Percentiles rank a stretch among this genome's conserved stretches.
Evolutionary conservation across 1,140 invertebrate species (phyloP).

Genomic region (Drosophila bipectinata): DNA sequence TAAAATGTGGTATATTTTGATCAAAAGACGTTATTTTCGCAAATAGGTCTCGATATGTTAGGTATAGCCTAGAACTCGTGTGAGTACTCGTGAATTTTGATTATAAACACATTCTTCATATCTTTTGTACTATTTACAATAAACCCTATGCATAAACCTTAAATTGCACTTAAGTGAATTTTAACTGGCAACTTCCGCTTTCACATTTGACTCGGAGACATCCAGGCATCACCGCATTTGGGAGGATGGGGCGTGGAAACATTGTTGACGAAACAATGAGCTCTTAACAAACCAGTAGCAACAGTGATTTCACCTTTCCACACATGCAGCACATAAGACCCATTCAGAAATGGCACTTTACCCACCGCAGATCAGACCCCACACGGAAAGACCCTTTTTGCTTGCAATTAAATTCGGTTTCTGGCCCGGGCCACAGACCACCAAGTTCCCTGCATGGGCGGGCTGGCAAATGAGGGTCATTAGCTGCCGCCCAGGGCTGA

Average conservation of each 20-base stretch:
- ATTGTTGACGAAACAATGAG: constrained; percentile 75
- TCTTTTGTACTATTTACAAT: neutral
- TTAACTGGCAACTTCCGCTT: constrained; percentile 66
- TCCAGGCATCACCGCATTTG: constrained; percentile 27
- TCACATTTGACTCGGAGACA: constrained; percentile 26
- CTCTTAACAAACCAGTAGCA: constrained; percentile 71
- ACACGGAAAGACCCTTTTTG: constrained; percentile 41
- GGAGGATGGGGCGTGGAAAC: constrained; percentile 25
- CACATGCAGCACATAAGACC: constrained; percentile 34
- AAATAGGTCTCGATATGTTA: too few species aligned
- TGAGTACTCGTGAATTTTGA: neutral
- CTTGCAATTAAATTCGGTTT: constrained; percentile 63
- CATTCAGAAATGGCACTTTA: constrained; percentile 20
- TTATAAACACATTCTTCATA: neutral
- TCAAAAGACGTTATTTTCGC: too few species aligned
- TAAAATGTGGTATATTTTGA: too few species aligned
- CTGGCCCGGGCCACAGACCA: constrained; percentile 2
- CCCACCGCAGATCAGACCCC: constrained; percentile 52
- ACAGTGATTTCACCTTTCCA: constrained; percentile 70
- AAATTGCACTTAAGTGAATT: constrained; percentile 75
- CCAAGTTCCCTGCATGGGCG: constrained; percentile 2
- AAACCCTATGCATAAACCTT: constrained; percentile 13
- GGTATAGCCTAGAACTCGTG: too few species aligned
- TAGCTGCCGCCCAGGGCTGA: constrained; percentile 65
- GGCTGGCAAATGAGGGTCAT: constrained; percentile 74